Evolutionary conservation across 2,888 invertebrate species (phyloP), one percentile per base, ranked within the genome.

Genomic region (Caradrina clavipalpis): DNA sequence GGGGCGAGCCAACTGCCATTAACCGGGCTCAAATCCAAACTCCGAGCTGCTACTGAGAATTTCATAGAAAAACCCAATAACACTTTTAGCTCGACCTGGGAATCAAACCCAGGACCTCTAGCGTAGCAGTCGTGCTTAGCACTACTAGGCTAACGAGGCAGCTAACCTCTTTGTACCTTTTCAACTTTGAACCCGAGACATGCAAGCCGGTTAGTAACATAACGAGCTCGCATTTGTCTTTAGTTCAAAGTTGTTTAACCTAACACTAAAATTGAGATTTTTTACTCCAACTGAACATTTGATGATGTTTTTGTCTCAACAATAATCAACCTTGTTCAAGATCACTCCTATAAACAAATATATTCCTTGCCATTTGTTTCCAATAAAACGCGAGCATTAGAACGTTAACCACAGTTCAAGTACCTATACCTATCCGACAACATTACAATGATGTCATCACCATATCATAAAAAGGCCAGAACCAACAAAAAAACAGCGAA

Each of bases 401-500:
- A 39, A n/a, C 26, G 13, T 2, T 22, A 66, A 56, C 50, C 19
- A 60, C 22, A 47, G 35, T 45, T 22, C 45, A 26, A 45, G 17
- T 39, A 39, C 2, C 2, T 39, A 39, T 39, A 47, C 22, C 7
- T 56, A 42, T 13, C 47, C 49, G 45, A 55, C 49, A 10, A 49
- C 13, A 4, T 22, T 59, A 47, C 73, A 61, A 47, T 79, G 67
- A 73, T 59, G 35, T 76, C 61, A 79, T 74, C 47, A 11, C 1
- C 22, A 5, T 31, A 62, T 42, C 10, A 45, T 54, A 73, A 67
- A 58, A 78, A 65, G 15, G 1, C 39, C 5, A 17, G 17, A 22
- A 54, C 35, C 26, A 66, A 73, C 61, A 54, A 66, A 54, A 59
- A 61, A 57, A 61, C 50, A n/a, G 22, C 15, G 31, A 50, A 11